Percentiles rank a stretch among this genome's conserved stretches.
Evolutionary conservation across 2,888 invertebrate species (phyloP).

Genomic region (Torymus aiolomorphi): DNA sequence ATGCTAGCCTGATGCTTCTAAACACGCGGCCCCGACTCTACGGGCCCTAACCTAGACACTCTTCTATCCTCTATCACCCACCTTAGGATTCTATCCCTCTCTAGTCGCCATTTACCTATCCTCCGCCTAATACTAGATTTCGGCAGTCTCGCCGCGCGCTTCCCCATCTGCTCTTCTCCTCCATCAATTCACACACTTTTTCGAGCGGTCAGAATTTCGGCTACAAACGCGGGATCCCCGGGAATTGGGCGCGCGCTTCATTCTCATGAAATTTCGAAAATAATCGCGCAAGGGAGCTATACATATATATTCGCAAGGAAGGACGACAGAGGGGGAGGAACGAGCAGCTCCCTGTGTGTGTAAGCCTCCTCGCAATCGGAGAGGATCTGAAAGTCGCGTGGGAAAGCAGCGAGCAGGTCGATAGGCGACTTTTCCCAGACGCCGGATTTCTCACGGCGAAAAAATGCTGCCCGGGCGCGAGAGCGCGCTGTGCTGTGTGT

Average conservation of each 20-base stretch:
- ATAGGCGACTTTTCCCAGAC: conserved; percentile 58
- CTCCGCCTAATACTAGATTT: no score
- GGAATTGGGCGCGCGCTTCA: not conserved
- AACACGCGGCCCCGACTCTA: conserved; percentile 66
- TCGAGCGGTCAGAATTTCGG: no score
- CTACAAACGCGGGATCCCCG: no score
- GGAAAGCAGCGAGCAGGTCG: conserved; percentile 47
- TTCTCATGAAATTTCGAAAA: conserved; percentile 19
- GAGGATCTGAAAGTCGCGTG: conserved; percentile 49
- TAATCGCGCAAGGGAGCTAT: not conserved
- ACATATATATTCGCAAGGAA: no score
- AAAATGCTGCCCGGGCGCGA: conserved; percentile 20
- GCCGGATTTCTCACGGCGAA: conserved; percentile 59
- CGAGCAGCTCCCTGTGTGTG: not conserved
- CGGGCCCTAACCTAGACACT: conserved; percentile 62
- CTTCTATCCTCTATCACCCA: conserved; percentile 45
- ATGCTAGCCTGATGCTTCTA: conserved; percentile 72
- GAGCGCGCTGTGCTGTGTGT: no score
- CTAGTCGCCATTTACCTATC: no score
- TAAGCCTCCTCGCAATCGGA: conserved; percentile 30
- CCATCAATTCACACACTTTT: no score
- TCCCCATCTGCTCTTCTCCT: no score
- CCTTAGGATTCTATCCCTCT: not conserved
- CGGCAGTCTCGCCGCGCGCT: no score
- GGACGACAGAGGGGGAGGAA: not conserved